Evolutionary conservation across 2,888 invertebrate species (phyloP).

Genomic region (Argynnis bischoffii): DNA sequence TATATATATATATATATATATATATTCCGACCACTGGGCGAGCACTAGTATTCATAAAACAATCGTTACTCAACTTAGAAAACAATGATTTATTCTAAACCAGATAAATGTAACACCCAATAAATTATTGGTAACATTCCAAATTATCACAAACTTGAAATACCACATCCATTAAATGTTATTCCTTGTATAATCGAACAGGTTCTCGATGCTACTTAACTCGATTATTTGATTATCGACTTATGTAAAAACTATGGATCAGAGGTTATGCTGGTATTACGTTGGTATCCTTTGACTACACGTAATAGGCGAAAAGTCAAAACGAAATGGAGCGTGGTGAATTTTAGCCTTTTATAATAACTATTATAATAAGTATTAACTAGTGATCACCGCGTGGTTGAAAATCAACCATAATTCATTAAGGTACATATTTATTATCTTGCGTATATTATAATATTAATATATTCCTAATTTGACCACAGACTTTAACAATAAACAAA

Average conservation of each 20-base stretch:
- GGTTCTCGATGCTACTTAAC: constrained; percentile 48
- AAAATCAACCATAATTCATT: too few relatives aligned
- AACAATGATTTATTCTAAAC: constrained; percentile 14
- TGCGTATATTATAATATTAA: too few relatives aligned
- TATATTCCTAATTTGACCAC: too few relatives aligned
- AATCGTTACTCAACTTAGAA: too few relatives aligned
- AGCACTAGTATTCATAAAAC: too few relatives aligned
- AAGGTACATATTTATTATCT: too few relatives aligned
- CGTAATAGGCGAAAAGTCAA: constrained; percentile 37
- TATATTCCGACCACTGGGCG: too few relatives aligned
- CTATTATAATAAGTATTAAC: too few relatives aligned
- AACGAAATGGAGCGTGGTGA: constrained; percentile 16
- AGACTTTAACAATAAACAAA: too few relatives aligned
- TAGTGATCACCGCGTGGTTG: too few relatives aligned
- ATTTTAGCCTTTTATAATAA: background rate
- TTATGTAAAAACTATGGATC: constrained; percentile 44
- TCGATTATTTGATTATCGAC: constrained; percentile 42
- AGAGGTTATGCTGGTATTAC: constrained; percentile 44
- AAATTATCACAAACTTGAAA: constrained; percentile 23
- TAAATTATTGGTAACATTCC: constrained; percentile 17
- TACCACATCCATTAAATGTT: constrained; percentile 38
- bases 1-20: too few relatives aligned
- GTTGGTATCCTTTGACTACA: constrained; percentile 38
- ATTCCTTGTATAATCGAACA: constrained; percentile 40
- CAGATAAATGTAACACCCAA: constrained; percentile 19